Evolutionary conservation across 2,113 vertebrate species (phyloP).

Genomic region (Zapus hudsonius): DNA sequence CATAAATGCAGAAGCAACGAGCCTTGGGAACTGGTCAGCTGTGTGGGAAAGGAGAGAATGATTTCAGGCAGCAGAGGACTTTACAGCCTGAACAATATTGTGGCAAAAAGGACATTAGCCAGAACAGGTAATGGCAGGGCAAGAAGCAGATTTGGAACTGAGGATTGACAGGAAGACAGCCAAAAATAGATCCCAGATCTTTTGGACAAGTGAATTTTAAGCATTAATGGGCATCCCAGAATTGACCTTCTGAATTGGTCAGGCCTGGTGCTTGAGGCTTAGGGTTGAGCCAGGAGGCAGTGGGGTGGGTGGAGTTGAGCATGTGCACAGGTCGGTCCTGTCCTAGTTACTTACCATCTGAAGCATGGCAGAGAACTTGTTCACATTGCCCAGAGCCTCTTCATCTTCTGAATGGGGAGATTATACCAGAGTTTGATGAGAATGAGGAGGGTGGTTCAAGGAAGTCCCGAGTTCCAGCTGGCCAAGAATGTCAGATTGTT

Average conservation of each 20-base stretch:
- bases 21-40: background rate
- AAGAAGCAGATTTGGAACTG: background rate
- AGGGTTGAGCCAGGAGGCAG: background rate
- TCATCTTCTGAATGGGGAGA: background rate
- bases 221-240: background rate
- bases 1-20: background rate
- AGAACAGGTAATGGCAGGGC: background rate
- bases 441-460: background rate
- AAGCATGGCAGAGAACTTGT: background rate
- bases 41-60: background rate
- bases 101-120: background rate
- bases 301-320: background rate
- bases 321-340: too few relatives aligned
- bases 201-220: background rate
- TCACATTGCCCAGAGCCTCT: background rate
- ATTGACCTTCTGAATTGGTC: background rate
- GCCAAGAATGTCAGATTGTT: fast-evolving
- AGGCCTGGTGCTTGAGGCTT: background rate
- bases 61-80: background rate
- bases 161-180: background rate
- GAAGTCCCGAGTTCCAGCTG: background rate
- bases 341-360: background rate
- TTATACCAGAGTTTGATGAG: background rate
- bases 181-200: slow-evolving; percentile 9
- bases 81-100: background rate